A percentile compares a stretch with the other conserved stretches of the same genome.
Evolutionary conservation across 2,797 vertebrate genomes (phyloP).

Genomic region (Periparus ater): DNA sequence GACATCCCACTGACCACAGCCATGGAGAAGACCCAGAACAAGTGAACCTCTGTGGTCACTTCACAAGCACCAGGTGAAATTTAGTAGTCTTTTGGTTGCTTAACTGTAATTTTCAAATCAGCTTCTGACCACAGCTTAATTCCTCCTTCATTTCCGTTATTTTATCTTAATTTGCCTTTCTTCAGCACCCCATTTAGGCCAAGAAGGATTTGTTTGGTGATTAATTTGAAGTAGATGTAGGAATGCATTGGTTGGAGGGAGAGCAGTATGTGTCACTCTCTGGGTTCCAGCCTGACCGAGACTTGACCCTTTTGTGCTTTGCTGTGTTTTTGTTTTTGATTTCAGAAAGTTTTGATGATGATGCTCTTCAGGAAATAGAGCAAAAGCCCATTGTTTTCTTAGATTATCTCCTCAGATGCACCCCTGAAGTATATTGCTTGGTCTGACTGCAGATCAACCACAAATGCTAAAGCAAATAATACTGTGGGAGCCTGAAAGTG

Average conservation of each 20-base stretch:
- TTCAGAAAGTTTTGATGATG: slow-evolving; percentile 42
- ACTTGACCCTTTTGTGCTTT: slow-evolving; percentile 15
- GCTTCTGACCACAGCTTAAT: not conserved
- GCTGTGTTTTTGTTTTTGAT: slow-evolving; percentile 19
- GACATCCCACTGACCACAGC: not conserved
- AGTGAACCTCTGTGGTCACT: not conserved
- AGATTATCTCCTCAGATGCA: slow-evolving; percentile 59
- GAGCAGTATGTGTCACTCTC: not conserved
- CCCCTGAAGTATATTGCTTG: slow-evolving; percentile 32
- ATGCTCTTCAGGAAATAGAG: slow-evolving; percentile 48
- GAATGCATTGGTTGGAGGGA: not conserved
- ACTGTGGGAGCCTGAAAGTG: slow-evolving; percentile 41
- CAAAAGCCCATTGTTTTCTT: slow-evolving; percentile 33
- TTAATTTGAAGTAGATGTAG: not conserved
- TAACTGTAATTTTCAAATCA: not conserved
- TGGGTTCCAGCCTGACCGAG: not conserved
- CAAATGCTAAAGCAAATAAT: slow-evolving; percentile 59
- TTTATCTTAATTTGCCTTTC: not conserved
- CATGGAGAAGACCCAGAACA: not conserved
- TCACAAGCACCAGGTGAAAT: not conserved
- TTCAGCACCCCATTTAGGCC: not conserved
- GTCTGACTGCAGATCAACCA: slow-evolving; percentile 29
- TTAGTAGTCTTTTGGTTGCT: not conserved
- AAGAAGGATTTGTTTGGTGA: not conserved
- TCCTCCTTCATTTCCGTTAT: not conserved